Base-by-base conservation (phyloP, 2,797 vertebrate species). In the Furcifer pardalis region DNA sequence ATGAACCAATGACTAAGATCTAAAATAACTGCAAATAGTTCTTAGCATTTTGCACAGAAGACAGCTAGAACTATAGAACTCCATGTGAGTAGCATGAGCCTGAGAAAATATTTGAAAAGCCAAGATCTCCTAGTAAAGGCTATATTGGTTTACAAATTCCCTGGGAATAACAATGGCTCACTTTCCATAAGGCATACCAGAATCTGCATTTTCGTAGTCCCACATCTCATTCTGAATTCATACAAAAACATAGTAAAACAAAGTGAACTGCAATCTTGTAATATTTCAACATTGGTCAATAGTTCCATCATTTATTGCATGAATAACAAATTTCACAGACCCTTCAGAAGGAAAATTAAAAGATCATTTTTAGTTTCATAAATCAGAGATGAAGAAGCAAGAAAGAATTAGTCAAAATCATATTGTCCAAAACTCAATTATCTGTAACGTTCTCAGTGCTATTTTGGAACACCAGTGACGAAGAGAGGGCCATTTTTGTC, bases 331-430 rank as follows among this genome's bases (percentile, higher is more conserved):
- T 85, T 86, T 19, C 73, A 82, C n/a, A 62, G 7, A 71, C 68
- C 12, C 25, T 63, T 1, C 59, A 84, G 66, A 86, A 86, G n/a
- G 84, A 90, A 89, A 84, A 86, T 35, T 77, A 49, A 42, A 74
- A 77, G 66, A 93, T 90, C 44, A 42, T 89, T 92, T 83, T 30
- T 80, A 27, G 32, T 91, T 81, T 89, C 82, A 46, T 81, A 93
- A 92, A 84, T 85, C 77, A 5, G 13, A 69, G 63, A 66, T 37
- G 68, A 81, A 65, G 90, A 87, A 73, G 49, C 35, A 88, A 87
- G 90, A 68, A 46, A 87, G 59, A 17, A 85, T 49, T 37, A 86
- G 62, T 2, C 65, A 44, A 60, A 83, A 82, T 81, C 49, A 74
- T 88, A 74, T 1, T 21, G 66, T 52, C 25, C 5, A 30, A 82